Percentiles rank a stretch among this genome's conserved stretches.
Evolutionary conservation across 2,113 vertebrate genomes (phyloP).

Genomic region (Alaudala cheleensis): DNA sequence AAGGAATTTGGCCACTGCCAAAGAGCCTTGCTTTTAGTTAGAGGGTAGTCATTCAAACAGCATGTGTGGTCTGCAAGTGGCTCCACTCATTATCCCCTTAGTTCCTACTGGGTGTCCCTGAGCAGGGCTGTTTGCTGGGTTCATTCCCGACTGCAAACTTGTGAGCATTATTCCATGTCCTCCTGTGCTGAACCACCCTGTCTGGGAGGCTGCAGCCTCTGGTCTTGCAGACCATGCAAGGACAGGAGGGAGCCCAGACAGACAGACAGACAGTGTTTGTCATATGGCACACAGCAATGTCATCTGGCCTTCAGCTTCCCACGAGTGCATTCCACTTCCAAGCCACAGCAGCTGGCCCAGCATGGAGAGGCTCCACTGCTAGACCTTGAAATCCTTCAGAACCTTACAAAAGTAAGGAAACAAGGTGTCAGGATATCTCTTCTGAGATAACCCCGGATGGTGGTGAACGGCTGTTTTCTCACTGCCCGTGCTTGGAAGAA

Average conservation of each 20-base stretch:
- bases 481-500: too few relatives aligned
- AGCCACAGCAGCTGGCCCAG: background rate
- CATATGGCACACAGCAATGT: fast-evolving
- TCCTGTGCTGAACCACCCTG: background rate
- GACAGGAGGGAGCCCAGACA: background rate
- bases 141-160: background rate
- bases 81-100: background rate
- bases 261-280: background rate
- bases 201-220: background rate
- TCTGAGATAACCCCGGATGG: too few relatives aligned
- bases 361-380: background rate
- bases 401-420: background rate
- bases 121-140: fast-evolving
- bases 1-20: background rate
- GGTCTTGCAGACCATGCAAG: fast-evolving
- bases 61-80: background rate
- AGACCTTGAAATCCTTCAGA: background rate
- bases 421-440: too few relatives aligned
- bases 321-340: background rate
- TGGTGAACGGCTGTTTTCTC: too few relatives aligned
- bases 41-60: background rate
- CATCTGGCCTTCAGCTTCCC: background rate
- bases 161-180: fast-evolving
- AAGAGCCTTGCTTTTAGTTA: background rate
- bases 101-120: background rate